phyloP scores from a whole-genome alignment of 1,140 invertebrate genomes.

The Hylaeus volcanicus region DNA sequence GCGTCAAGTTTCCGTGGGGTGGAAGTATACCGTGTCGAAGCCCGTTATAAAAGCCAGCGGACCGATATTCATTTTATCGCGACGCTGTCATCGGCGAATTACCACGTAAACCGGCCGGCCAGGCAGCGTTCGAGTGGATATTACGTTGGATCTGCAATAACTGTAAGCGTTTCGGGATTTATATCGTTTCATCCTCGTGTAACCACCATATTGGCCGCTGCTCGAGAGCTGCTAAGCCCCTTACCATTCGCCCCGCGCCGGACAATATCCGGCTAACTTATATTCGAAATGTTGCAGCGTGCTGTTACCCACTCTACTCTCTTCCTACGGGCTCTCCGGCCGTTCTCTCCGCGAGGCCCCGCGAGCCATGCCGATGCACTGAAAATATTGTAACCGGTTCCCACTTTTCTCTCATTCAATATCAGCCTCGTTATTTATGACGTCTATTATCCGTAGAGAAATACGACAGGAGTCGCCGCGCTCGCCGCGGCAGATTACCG shows the following conservation, averaged over 20 bases:
- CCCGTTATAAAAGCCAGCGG: conserved; percentile 51
- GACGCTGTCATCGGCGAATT: conserved; percentile 63
- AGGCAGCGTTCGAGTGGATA: conserved; percentile 53
- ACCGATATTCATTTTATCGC: conserved; percentile 64
- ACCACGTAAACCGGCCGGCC: conserved; percentile 55
- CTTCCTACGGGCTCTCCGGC: not conserved
- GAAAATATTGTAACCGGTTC: conserved; percentile 36
- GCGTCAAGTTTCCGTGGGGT: not conserved
- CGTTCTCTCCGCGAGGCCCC: not conserved
- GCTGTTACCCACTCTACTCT: conserved; percentile 1
- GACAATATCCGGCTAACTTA: conserved; percentile 47
- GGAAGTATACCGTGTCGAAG: conserved; percentile 18
- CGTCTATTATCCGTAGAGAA: conserved; percentile 23
- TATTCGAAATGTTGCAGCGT: conserved; percentile 37
- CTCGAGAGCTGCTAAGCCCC: conserved; percentile 51
- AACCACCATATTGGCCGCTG: conserved; percentile 57
- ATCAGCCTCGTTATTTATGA: conserved; percentile 31
- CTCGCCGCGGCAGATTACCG: conserved; percentile 27
- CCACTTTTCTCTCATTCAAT: conserved; percentile 41
- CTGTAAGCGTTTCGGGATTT: conserved; percentile 65
- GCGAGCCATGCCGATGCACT: conserved; percentile 3
- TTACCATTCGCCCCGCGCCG: conserved; percentile 28
- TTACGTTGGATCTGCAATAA: conserved; percentile 63
- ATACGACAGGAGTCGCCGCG: conserved; percentile 14
- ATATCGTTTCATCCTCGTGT: conserved; percentile 58